Evolutionary conservation across 64 coral and sea anemone species (phyloP).

Genomic region (Actinia equina): DNA sequence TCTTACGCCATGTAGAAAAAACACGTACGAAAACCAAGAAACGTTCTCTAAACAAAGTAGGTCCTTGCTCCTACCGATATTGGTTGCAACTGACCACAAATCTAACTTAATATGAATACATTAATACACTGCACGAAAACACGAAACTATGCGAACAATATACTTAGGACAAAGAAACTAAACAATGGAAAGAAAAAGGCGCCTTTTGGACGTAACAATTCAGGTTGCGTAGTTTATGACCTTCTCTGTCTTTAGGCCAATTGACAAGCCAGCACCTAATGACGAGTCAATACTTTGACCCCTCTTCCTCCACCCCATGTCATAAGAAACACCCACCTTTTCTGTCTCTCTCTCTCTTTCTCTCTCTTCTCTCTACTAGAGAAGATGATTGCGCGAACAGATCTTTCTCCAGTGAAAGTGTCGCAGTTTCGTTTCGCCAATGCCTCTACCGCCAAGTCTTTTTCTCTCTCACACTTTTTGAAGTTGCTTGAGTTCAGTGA

Average conservation of each 20-base stretch:
- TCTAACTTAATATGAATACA: too few relatives aligned
- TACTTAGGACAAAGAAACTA: too few relatives aligned
- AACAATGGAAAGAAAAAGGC: too few relatives aligned
- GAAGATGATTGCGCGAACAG: not conserved
- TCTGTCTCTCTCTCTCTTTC: not conserved
- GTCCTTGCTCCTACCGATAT: too few relatives aligned
- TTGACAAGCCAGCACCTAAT: not conserved
- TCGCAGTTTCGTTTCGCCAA: not conserved
- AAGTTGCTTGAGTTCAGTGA: not conserved
- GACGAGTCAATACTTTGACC: not conserved
- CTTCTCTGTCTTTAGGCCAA: constrained; percentile 18
- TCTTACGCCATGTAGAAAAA: too few relatives aligned
- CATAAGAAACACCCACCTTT: constrained; percentile 1
- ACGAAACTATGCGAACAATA: too few relatives aligned
- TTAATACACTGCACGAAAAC: too few relatives aligned
- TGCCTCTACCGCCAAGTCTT: not conserved
- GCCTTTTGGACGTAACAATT: too few relatives aligned
- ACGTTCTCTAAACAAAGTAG: too few relatives aligned
- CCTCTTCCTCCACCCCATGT: constrained; percentile 42
- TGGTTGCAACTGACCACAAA: too few relatives aligned
- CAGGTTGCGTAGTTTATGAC: constrained; percentile 21
- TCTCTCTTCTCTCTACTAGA: not conserved
- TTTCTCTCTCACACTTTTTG: not conserved
- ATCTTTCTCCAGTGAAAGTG: not conserved
- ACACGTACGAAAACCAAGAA: too few relatives aligned